These are phyloP conservation scores for Halcyon senegalensis DNA, from an alignment of 2,113 vertebrate species.

Conservation along the genomic window DNA sequence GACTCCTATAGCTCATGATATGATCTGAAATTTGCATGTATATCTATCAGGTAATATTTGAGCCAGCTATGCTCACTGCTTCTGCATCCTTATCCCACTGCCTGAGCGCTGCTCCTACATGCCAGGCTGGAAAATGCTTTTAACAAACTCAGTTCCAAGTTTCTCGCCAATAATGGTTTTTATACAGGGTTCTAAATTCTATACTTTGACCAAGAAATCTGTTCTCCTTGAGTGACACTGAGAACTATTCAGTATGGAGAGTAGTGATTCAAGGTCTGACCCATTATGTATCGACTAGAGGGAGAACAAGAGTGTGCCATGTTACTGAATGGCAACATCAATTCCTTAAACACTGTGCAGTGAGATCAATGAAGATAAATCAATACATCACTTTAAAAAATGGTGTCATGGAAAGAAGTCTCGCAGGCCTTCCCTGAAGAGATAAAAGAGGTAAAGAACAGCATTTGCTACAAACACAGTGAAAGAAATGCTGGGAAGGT, in stretches of 20 bases:
- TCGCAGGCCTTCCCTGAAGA: neutral
- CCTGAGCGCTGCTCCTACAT: neutral
- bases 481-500: neutral
- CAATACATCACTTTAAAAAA: constrained; percentile 14
- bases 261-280: neutral
- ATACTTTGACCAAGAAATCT: neutral
- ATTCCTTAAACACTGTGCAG: constrained; percentile 5
- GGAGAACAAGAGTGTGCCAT: neutral
- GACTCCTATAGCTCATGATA: neutral
- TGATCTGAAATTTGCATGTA: neutral
- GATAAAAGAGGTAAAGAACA: neutral
- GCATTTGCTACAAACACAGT: neutral
- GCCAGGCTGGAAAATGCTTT: neutral
- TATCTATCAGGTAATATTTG: neutral
- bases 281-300: neutral
- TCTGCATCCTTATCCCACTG: neutral
- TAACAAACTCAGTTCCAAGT: neutral
- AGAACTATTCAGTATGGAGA: neutral
- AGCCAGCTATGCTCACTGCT: neutral
- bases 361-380: constrained; percentile 34
- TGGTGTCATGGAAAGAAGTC: neutral
- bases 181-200: neutral
- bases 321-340: neutral
- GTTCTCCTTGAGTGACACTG: neutral
- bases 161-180: neutral